Conservation (phyloP, 2,113 vertebrate species). For the Tragelaphus strepsiceros region DNA sequence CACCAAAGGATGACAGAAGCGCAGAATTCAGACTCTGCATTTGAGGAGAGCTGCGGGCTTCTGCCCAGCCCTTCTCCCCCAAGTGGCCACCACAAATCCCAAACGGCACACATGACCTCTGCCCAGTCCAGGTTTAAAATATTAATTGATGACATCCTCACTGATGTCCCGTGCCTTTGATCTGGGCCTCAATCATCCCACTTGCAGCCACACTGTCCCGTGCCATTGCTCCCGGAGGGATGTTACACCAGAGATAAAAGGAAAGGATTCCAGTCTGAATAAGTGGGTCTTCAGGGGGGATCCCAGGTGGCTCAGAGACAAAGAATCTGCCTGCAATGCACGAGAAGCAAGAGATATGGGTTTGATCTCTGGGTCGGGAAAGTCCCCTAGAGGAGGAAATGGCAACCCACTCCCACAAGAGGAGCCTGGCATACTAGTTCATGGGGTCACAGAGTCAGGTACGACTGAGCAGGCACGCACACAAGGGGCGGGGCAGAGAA, state of each 20-base stretch:
- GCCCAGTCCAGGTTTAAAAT: fast-evolving
- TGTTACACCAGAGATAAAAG: not conserved
- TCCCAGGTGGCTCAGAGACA: not conserved
- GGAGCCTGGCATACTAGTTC: not conserved
- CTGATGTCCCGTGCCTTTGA: too few relatives aligned
- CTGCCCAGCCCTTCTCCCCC: fast-evolving
- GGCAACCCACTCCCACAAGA: not conserved
- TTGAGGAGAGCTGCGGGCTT: not conserved
- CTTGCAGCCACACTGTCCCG: fast-evolving
- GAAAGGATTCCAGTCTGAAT: too few relatives aligned
- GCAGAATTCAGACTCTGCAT: not conserved
- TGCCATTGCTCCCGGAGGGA: too few relatives aligned
- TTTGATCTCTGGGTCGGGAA: not conserved
- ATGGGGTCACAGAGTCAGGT: not conserved
- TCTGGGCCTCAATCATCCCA: fast-evolving
- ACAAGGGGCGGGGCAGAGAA: not conserved
- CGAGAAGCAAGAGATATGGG: not conserved
- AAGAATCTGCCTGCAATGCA: not conserved
- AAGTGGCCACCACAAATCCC: fast-evolving
- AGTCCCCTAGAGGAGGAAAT: too few relatives aligned
- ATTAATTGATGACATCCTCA: fast-evolving
- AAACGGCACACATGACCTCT: fast-evolving
- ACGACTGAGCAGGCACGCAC: not conserved
- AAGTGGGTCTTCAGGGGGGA: not conserved
- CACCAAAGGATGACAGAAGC: fast-evolving